Evolutionary conservation across 2,888 invertebrate genomes (phyloP).

Genomic region (Unio delphinus): DNA sequence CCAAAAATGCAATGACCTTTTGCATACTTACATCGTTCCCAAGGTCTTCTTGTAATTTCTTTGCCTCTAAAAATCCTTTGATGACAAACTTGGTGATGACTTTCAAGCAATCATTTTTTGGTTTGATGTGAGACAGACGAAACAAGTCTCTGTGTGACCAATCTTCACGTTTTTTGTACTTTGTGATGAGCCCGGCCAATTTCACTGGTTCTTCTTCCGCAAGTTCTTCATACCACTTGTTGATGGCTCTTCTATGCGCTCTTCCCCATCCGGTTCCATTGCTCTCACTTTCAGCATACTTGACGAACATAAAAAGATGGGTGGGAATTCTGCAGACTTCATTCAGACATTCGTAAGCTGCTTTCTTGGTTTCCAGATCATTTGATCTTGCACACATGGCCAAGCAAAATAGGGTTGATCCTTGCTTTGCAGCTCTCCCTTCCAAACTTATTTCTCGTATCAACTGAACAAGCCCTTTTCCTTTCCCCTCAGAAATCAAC

Average conservation of each 20-base stretch:
- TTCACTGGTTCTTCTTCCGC: slow-evolving; percentile 61
- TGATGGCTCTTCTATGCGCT: slow-evolving; percentile 78
- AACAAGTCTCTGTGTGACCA: slow-evolving; percentile 83
- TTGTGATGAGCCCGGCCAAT: slow-evolving; percentile 78
- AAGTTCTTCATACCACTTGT: slow-evolving; percentile 77
- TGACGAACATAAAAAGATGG: slow-evolving; percentile 78
- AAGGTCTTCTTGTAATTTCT: slow-evolving; percentile 26
- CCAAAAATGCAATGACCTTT: slow-evolving; percentile 49
- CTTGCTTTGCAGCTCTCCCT: slow-evolving; percentile 71
- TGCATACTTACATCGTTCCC: slow-evolving; percentile 16
- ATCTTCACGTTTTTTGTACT: slow-evolving; percentile 78
- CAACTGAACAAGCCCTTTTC: slow-evolving; percentile 61
- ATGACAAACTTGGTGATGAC: slow-evolving; percentile 44
- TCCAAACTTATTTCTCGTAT: slow-evolving; percentile 61
- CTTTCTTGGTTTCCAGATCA: slow-evolving; percentile 73
- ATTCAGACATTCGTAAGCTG: slow-evolving; percentile 75
- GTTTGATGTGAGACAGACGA: slow-evolving; percentile 63
- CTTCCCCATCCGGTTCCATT: slow-evolving; percentile 76
- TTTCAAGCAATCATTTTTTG: slow-evolving; percentile 31
- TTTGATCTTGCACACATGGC: slow-evolving; percentile 76
- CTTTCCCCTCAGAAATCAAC: slow-evolving; percentile 63
- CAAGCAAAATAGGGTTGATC: slow-evolving; percentile 77
- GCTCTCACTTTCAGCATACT: slow-evolving; percentile 75
- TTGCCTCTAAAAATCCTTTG: slow-evolving; percentile 49
- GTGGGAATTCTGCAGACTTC: slow-evolving; percentile 78